Conservation (phyloP, 2,888 invertebrate species). For the Cyaniris semiargus region DNA sequence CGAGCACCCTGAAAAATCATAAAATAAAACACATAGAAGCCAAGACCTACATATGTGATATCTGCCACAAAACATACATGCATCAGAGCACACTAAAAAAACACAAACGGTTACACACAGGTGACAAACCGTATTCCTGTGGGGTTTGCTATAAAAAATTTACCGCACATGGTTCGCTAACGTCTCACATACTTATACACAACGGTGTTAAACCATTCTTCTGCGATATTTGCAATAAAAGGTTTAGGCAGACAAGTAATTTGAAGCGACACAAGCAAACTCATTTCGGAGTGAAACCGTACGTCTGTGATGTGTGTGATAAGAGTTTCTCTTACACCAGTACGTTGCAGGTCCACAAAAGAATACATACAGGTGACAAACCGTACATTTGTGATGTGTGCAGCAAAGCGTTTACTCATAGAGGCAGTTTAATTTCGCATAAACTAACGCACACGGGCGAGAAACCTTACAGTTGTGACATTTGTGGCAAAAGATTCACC, state of each 20-base stretch:
- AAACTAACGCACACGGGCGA: not conserved
- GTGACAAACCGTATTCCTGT: conserved; percentile 14
- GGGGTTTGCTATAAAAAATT: not conserved
- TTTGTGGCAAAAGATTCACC: not conserved
- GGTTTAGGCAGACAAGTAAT: not conserved
- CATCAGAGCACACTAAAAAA: too few relatives aligned
- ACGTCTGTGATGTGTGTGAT: not conserved
- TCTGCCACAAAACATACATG: not conserved
- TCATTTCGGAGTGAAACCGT: not conserved
- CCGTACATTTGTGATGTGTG: not conserved
- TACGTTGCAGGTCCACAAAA: not conserved
- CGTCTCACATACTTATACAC: too few relatives aligned
- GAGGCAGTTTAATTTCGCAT: not conserved
- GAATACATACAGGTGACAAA: not conserved
- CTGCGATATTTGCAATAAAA: not conserved
- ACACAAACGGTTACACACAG: conserved; percentile 14
- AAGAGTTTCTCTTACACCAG: not conserved
- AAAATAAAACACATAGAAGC: not conserved
- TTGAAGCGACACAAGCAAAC: not conserved
- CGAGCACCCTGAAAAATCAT: not conserved
- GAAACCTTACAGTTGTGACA: not conserved
- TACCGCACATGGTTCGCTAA: too few relatives aligned
- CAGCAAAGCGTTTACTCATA: not conserved
- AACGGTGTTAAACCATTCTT: too few relatives aligned
- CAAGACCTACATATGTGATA: conserved; percentile 6